phyloP scores from a whole-genome alignment of 2,888 invertebrate species.

The Pammene aurita region DNA sequence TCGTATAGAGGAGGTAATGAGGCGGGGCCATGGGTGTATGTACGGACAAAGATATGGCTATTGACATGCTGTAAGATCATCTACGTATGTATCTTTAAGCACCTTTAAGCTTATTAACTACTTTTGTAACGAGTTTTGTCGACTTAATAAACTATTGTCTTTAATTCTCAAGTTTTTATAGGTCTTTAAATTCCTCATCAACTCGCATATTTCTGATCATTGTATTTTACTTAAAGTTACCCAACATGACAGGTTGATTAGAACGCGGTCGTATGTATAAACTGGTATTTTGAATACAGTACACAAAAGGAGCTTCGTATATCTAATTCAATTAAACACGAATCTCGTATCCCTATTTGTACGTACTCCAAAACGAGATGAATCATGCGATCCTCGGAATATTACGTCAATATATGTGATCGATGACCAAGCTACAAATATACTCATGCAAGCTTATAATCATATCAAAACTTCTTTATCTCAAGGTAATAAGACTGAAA shows the following conservation, averaged over 20 bases:
- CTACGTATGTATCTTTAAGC: constrained; percentile 56
- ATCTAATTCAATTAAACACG: constrained; percentile 77
- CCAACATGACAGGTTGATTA: constrained; percentile 13
- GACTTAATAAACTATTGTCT: constrained; percentile 45
- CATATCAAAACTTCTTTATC: constrained; percentile 55
- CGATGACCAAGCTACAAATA: constrained; percentile 55
- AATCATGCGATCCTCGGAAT: constrained; percentile 70
- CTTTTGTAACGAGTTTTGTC: constrained; percentile 57
- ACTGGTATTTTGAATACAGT: constrained; percentile 53
- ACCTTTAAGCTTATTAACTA: constrained; percentile 67
- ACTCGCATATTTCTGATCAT: constrained; percentile 13
- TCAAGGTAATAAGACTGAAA: constrained; percentile 56
- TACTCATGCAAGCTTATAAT: constrained; percentile 50
- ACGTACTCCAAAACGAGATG: constrained; percentile 64
- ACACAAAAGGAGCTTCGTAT: constrained; percentile 66
- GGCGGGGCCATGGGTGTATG: constrained; percentile 79
- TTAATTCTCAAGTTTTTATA: constrained; percentile 29
- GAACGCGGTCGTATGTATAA: constrained; percentile 1
- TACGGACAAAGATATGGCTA: constrained; percentile 72
- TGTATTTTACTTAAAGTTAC: constrained; percentile 12
- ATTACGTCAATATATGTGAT: constrained; percentile 65
- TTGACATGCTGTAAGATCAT: constrained; percentile 64
- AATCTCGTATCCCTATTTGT: constrained; percentile 73
- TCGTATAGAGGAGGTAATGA: constrained; percentile 76
- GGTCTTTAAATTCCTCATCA: constrained; percentile 14